Percentiles rank a stretch among this genome's conserved stretches.
phyloP scores from a whole-genome alignment of 2,113 vertebrate species.

The Gambusia affinis region DNA sequence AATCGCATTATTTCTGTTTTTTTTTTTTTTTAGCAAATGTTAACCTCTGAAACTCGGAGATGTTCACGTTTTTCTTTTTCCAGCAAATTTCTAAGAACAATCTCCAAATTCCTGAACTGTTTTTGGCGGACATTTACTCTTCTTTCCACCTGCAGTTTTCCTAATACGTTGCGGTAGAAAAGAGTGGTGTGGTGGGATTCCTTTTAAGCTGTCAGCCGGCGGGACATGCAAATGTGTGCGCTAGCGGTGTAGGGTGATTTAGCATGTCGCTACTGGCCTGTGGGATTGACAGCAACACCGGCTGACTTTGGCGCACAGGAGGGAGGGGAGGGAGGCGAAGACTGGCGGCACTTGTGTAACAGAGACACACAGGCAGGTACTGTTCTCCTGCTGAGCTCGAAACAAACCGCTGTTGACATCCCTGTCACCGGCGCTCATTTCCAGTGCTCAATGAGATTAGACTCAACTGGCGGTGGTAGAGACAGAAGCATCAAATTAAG shows the following conservation, averaged over 20 bases:
- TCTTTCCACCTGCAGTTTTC: no score
- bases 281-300: slow-evolving; percentile 74
- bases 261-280: slow-evolving; percentile 59
- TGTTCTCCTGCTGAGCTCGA: slow-evolving; percentile 74
- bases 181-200: slow-evolving; percentile 38
- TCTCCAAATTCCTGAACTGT: no score
- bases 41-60: no score
- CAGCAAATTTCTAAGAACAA: no score
- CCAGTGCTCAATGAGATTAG: slow-evolving; percentile 74
- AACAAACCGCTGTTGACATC: slow-evolving; percentile 83
- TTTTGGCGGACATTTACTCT: no score
- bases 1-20: no score
- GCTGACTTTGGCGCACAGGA: slow-evolving; percentile 65
- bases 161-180: no score
- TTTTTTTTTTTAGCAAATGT: no score
- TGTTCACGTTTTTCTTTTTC: no score
- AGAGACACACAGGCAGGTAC: slow-evolving; percentile 78
- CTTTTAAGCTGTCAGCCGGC: slow-evolving; percentile 59
- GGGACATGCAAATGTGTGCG: slow-evolving; percentile 30
- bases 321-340: slow-evolving; percentile 51
- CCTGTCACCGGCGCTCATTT: slow-evolving; percentile 80
- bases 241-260: slow-evolving; percentile 65
- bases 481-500: slow-evolving; percentile 78
- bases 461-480: slow-evolving; percentile 71
- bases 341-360: slow-evolving; percentile 71